Base-by-base conservation (phyloP, 2,113 vertebrate genomes). In the Cynocephalus volans region DNA sequence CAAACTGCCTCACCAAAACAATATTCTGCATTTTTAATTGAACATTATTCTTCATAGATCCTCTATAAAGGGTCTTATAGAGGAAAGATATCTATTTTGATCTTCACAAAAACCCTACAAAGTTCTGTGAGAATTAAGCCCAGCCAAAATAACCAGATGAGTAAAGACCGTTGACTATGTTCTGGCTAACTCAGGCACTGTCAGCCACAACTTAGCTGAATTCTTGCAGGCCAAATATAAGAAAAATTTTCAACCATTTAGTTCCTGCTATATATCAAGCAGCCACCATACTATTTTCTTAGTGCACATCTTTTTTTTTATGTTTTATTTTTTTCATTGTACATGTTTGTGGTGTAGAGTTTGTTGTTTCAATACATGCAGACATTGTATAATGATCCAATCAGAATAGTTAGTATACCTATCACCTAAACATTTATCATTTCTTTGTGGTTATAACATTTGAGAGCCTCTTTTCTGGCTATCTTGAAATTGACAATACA, bases 31-130 rank as follows among this genome's bases (percentile, higher is more conserved):
- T 26, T 89, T 93, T 86, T 24, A 82, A 93, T 2, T 83, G 17
- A 79, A 75, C 10, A 28, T 70, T 60, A 41, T 21, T 81, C 67
- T 87, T 64, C 62, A 60, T 24, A 91, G 41, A 83, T 28, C 83
- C n/a, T 82, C n/a, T 81, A 41, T 41, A 41, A 41, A 41, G 41
- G 41, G 41, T 41, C 41, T 41, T 41, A 41, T 41, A 41, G 58
- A 52, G 86, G 56, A 92, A 87, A 93, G 93, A 73, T 54, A 56
- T 69, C 36, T 92, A 41, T 45, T 84, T 94, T 96, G 69, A 67
- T 77, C 58, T 82, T 93, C 12, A 81, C 48, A 77, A 65, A 75
- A 94, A 1, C 12, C 26, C 26, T 73, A 64, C 48, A 83, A 41
- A 72, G 58, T 8, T 79, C 10, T 88, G 17, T 82, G 67, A 86